Evolutionary conservation across 2,888 invertebrate genomes (phyloP), one percentile per base, ranked within the genome.

Genomic region (Embidobia sp.): DNA sequence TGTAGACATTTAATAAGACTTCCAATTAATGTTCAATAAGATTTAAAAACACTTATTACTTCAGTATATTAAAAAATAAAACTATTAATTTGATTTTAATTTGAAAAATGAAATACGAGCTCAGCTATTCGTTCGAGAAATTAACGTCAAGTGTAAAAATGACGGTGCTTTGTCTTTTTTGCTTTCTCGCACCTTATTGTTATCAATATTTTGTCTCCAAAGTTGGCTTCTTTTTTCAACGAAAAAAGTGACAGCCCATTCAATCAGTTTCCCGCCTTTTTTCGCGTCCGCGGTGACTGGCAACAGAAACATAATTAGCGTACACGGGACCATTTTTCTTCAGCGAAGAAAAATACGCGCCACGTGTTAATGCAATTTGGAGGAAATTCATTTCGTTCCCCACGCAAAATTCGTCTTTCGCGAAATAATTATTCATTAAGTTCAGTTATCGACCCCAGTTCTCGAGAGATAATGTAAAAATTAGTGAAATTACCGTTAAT

Each of bases 381-480:
- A 33, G 31, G 33, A 7, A 19, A 15, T 33, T 31, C 57, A 44
- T 57, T 57, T 59, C 35, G 46, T 59, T 46, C 10, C 15, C 40
- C 6, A 3, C 10, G 40, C 18, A n/a, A n/a, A n/a, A n/a, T n/a
- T n/a, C n/a, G 42, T 42, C 33, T 64, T 31, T 51, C 27, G 16
- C 26, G 19, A 37, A 49, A 64, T 51, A 51, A 64, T 64, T 66
- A 66, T 55, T 37, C 53, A 46, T 42, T 55, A 49, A 40, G 1
- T 40, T 37, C 40, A 37, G 37, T 49, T 63, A 63, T 63, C 29
- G 29, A 63, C 37, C 11, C 22, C 7, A 44, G 31, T 29, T 18
- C 18, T 16, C 7, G 4, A 10, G 10, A 31, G 33, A 33, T 33
- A 33, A 29, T 10, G 19, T 10, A 5, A 1, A n/a, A 49, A 33